Conservation (phyloP, 2,113 vertebrate species). For the Riparia riparia region DNA sequence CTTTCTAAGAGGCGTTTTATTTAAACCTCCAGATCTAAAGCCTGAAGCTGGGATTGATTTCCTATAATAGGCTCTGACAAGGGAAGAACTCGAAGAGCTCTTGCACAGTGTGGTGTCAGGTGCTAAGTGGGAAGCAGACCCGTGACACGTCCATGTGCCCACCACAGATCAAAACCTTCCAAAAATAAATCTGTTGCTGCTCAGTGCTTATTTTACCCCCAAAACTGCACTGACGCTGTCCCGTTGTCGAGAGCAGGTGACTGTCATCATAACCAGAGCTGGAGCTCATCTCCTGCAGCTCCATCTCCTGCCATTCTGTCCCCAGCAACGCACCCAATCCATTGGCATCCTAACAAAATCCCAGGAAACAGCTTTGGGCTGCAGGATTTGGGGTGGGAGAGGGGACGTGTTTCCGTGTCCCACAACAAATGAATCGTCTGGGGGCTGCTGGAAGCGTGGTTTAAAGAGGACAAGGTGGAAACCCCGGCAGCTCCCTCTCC, state of each 20-base stretch:
- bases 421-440: accelerated
- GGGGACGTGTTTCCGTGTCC: accelerated
- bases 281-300: neutral
- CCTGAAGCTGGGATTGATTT: neutral
- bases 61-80: neutral
- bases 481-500: neutral
- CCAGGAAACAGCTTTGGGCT: neutral
- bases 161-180: neutral
- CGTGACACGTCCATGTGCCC: neutral
- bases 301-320: neutral
- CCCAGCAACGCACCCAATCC: neutral
- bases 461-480: neutral
- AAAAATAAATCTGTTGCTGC: neutral
- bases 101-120: neutral
- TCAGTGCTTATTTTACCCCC: neutral
- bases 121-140: neutral
- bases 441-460: neutral
- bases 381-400: neutral
- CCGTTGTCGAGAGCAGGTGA: neutral
- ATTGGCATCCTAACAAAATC: neutral
- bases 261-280: neutral
- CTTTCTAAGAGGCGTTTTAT: neutral
- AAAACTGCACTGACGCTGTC: neutral
- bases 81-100: neutral
- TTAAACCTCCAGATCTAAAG: neutral